phyloP scores from a whole-genome alignment of 2,797 vertebrate genomes.

The Acanthornis magna region DNA sequence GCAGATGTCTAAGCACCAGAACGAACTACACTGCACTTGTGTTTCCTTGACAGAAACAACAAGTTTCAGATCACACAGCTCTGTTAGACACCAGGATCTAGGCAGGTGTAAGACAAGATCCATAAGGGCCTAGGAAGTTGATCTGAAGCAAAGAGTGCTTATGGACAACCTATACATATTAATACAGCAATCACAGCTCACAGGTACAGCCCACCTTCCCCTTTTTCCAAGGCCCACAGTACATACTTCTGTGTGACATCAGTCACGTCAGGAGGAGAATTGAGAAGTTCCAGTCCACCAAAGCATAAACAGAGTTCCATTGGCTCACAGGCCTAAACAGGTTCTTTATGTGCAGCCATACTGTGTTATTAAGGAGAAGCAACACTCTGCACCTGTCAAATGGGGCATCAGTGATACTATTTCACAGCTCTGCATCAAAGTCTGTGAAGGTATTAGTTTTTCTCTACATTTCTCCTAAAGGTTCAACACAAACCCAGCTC shows the following conservation, averaged over 20 bases:
- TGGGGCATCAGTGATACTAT: neutral
- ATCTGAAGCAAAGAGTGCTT: slow-evolving; percentile 7
- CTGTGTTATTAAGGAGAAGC: neutral
- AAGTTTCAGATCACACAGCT: neutral
- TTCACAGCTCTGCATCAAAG: neutral
- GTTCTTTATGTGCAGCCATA: neutral
- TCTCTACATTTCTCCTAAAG: neutral
- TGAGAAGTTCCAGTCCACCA: neutral
- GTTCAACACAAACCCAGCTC: neutral
- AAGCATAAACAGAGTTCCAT: neutral
- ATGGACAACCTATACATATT: neutral
- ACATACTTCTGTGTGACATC: neutral
- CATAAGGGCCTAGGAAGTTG: neutral
- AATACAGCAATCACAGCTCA: neutral
- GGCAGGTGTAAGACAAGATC: neutral
- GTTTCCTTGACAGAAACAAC: slow-evolving; percentile 21
- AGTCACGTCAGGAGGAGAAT: neutral
- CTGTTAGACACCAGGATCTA: neutral
- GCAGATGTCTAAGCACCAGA: slow-evolving; percentile 11
- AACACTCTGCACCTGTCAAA: neutral
- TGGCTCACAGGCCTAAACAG: neutral
- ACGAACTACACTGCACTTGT: neutral
- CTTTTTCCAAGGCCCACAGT: neutral
- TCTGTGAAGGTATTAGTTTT: neutral
- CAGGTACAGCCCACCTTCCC: neutral